phyloP scores from a whole-genome alignment of 2,797 vertebrate genomes.

The Crenichthys baileyi region DNA sequence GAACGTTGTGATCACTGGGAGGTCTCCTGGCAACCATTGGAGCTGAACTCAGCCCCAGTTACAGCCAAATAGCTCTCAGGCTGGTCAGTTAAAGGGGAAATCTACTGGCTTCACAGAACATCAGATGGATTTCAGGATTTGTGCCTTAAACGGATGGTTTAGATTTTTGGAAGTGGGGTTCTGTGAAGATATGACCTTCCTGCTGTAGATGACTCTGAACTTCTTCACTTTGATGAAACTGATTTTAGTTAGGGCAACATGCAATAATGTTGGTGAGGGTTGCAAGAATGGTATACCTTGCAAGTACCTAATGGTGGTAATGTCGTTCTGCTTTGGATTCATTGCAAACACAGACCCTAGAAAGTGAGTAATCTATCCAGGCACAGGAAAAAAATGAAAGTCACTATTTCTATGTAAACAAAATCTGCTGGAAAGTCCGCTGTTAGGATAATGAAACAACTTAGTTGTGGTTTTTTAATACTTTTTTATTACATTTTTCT shows the following conservation, averaged over 20 bases:
- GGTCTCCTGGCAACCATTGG: slow-evolving; percentile 12
- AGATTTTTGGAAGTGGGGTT: too few relatives aligned
- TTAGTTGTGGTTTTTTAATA: not conserved
- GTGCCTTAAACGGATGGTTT: not conserved
- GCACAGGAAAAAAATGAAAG: too few relatives aligned
- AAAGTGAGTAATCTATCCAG: not conserved
- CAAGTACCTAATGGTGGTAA: not conserved
- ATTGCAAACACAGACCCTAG: not conserved
- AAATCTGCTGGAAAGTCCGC: not conserved
- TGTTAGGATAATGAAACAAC: not conserved
- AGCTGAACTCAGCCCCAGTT: not conserved
- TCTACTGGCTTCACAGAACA: not conserved
- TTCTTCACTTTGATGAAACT: not conserved
- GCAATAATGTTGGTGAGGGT: not conserved
- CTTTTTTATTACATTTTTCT: not conserved
- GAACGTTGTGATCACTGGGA: not conserved
- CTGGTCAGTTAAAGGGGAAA: not conserved
- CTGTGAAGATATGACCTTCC: too few relatives aligned
- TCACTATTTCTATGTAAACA: not conserved
- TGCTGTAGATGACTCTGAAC: too few relatives aligned
- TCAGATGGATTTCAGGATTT: not conserved
- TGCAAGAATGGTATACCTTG: not conserved
- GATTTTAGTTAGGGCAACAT: not conserved
- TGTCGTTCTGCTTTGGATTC: not conserved
- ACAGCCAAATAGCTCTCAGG: not conserved